Evolutionary conservation across 2,113 vertebrate genomes (phyloP), one percentile per base, ranked within the genome.

Genomic region (Urocitellus parryii): DNA sequence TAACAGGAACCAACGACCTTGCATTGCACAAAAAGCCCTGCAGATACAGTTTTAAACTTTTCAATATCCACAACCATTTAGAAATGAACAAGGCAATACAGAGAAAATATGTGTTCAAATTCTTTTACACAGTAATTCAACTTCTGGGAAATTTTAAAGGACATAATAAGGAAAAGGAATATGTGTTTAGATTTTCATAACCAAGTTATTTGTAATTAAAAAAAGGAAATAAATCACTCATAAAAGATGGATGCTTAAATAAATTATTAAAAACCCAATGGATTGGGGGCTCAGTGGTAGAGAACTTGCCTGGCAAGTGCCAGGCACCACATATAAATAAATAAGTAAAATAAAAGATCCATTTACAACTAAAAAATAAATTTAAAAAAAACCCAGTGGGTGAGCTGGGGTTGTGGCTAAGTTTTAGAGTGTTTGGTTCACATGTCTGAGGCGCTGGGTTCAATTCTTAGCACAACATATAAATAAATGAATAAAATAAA

Each of bases 131-230:
- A 39, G 48, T 78, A 79, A 84, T 68, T 96, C n/a, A 93, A 29
- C 2, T 77, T 70, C 51, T 56, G 53, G 70, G 27, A 58, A 77
- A 70, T 32, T 89, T 82, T 77, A 25, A 67, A 51, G 58, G 48
- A 39, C 12, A 84, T 85, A 96, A 90, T 34, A 87, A 95, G 76
- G 4, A 74, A 90, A 73, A 90, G n/a, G n/a, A 90, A 25, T 70
- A 29, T 32, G 25, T 56, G 67, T 14, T 80, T 53, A 48, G 24
- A 82, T 93, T 90, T 87, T 70, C 42, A 72, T 4, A 74, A 25
- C 8, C 51, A 68, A 51, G 29, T 81, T 95, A 27, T 65, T 73
- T 91, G 39, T 63, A 27, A 63, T 61, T 24, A 1, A 25, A 79
- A 63, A 76, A 77, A 34, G 70, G 37, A 94, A 65, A 89, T 37